A percentile compares a stretch with the other conserved stretches of the same genome.
phyloP scores from a whole-genome alignment of 2,113 vertebrate species.

The Tyrannus savana region DNA sequence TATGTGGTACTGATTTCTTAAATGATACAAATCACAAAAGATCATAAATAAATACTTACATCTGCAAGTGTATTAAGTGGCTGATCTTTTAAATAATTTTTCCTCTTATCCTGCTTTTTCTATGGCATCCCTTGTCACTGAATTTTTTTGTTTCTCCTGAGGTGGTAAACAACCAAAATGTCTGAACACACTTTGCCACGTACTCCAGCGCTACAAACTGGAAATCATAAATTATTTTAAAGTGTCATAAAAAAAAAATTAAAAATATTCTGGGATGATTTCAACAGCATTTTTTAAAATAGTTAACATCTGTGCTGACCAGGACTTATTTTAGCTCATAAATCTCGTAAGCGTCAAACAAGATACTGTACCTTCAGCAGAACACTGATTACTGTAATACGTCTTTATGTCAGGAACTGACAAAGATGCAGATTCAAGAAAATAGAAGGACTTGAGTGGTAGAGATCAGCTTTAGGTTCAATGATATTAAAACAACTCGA shows the following conservation, averaged over 20 bases:
- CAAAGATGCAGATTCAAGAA: background rate
- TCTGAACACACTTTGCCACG: background rate
- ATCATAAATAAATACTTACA: background rate
- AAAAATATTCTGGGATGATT: background rate
- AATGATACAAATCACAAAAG: background rate
- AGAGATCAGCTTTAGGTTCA: background rate
- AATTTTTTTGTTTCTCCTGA: background rate
- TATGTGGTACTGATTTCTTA: background rate
- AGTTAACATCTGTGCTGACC: constrained; percentile 5
- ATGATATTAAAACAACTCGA: background rate
- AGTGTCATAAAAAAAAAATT: background rate
- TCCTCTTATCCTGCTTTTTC: background rate
- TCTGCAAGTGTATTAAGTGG: background rate
- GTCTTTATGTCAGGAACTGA: constrained; percentile 13
- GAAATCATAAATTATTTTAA: background rate
- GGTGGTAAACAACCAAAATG: background rate
- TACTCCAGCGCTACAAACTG: background rate
- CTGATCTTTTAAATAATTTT: background rate
- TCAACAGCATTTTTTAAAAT: background rate
- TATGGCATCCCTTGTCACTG: background rate
- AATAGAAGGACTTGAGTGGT: background rate
- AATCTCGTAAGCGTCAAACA: constrained; percentile 1
- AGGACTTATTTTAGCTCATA: background rate
- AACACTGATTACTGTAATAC: background rate
- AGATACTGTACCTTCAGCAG: constrained; percentile 22